Percentiles rank a stretch among this genome's conserved stretches.
Conservation (phyloP, 2,113 vertebrate species). For the Calonectris borealis region DNA sequence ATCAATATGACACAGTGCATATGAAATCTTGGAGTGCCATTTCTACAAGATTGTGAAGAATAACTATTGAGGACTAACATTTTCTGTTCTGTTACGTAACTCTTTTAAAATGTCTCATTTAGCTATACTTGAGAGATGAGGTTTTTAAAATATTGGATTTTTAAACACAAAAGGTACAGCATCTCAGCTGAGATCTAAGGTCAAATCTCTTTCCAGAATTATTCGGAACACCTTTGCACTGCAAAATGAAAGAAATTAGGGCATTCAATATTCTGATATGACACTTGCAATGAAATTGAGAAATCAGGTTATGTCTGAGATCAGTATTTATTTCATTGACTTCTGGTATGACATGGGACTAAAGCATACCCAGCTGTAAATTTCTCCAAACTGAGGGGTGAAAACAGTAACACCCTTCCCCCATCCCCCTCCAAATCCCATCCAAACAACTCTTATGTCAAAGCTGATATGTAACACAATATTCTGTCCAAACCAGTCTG, state of each 20-base stretch:
- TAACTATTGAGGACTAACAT: neutral
- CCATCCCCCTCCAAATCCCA: fast-evolving
- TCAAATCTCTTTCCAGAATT: neutral
- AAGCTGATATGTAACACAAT: neutral
- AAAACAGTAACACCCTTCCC: neutral
- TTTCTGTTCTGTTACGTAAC: neutral
- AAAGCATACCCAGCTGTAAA: neutral
- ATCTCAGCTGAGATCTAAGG: neutral
- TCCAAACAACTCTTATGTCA: neutral
- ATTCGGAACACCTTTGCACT: neutral
- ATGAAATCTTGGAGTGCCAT: neutral
- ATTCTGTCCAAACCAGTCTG: neutral
- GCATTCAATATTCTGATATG: neutral
- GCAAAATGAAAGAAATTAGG: neutral
- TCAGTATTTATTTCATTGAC: neutral
- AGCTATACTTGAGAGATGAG: neutral
- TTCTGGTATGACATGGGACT: neutral
- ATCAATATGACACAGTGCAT: neutral
- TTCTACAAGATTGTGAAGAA: neutral
- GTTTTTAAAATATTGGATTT: neutral
- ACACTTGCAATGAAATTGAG: neutral
- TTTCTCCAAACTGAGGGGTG: neutral
- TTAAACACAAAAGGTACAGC: neutral
- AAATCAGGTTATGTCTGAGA: neutral
- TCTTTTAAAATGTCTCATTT: neutral